Evolutionary conservation across 2,113 vertebrate genomes (phyloP).

Genomic region (Corythornis cristatus): DNA sequence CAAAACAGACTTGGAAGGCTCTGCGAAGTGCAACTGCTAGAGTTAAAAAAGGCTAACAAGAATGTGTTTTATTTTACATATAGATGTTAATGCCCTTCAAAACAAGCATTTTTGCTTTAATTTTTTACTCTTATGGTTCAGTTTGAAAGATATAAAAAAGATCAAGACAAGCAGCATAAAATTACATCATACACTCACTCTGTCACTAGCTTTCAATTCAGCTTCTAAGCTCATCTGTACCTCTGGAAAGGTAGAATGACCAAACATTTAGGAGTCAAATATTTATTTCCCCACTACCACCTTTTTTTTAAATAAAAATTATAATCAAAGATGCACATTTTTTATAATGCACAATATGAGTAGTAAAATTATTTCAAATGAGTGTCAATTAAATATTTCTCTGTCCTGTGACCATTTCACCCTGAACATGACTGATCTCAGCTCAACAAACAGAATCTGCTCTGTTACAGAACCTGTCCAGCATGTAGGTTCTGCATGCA

Average conservation of each 20-base stretch:
- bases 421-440: not conserved
- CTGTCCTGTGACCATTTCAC: not conserved
- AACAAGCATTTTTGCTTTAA: not conserved
- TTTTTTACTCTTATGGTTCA: not conserved
- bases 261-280: not conserved
- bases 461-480: not conserved
- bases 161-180: not conserved
- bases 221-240: not conserved
- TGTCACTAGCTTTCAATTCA: not conserved
- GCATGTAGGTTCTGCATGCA: not conserved
- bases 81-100: not conserved
- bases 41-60: not conserved
- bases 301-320: not conserved
- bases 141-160: not conserved
- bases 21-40: not conserved
- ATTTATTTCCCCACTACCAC: not conserved
- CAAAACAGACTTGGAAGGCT: slow-evolving; percentile 17
- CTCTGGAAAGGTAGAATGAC: not conserved
- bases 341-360: not conserved
- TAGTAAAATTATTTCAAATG: not conserved
- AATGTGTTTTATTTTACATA: not conserved
- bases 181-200: not conserved
- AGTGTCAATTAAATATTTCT: not conserved
- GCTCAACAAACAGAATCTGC: not conserved
- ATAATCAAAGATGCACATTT: not conserved